These are phyloP conservation scores for Urocynchramus pylzowi DNA, from an alignment of 2,113 vertebrate genomes.

Conservation along the genomic window DNA sequence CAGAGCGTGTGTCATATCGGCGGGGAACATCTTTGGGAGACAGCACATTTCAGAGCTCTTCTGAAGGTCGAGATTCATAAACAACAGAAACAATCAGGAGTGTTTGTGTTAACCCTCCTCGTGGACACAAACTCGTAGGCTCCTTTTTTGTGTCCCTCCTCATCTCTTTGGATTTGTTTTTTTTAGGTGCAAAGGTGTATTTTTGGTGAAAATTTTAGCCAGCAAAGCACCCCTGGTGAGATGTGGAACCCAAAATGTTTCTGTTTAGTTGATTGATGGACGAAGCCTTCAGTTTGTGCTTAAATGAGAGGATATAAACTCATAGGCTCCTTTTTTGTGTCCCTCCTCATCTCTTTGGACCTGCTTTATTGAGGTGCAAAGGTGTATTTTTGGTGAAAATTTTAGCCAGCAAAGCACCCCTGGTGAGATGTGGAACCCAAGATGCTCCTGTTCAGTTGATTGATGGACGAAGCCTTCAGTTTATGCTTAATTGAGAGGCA, in stretches of 20 bases:
- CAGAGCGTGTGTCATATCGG: constrained; percentile 70
- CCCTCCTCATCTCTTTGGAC: background rate
- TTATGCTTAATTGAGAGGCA: background rate
- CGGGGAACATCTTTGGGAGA: constrained; percentile 77
- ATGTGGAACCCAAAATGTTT: background rate
- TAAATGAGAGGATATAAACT: background rate
- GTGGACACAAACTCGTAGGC: background rate
- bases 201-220: background rate
- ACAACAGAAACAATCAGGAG: constrained; percentile 59
- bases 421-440: background rate
- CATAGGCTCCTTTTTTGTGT: background rate
- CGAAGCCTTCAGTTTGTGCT: background rate
- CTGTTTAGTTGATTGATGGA: background rate
- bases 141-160: background rate
- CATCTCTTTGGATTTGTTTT: background rate
- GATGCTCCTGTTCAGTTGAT: fast-evolving
- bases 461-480: background rate
- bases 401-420: background rate
- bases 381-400: background rate
- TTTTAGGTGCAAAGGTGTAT: background rate
- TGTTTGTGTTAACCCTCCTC: background rate
- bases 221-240: background rate
- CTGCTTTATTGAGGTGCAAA: background rate
- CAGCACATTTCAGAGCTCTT: constrained; percentile 49
- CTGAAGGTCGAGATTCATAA: constrained; percentile 68